Conservation (phyloP, 2,797 vertebrate genomes). For the Pipistrellus nathusii region DNA sequence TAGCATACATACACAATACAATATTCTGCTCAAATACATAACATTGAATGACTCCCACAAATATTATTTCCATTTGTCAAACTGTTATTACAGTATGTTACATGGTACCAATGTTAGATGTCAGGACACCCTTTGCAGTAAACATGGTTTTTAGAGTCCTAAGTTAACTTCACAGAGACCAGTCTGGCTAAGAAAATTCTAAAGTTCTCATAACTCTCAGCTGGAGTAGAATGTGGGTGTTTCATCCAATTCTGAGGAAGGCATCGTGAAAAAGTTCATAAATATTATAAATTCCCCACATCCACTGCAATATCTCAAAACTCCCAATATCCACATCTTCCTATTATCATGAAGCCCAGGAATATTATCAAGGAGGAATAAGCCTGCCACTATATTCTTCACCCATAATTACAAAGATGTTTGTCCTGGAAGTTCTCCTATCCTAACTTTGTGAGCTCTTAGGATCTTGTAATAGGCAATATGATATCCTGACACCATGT, state of each 20-base stretch:
- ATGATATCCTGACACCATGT: slow-evolving; percentile 48
- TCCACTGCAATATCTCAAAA: slow-evolving; percentile 45
- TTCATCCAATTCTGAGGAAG: background rate
- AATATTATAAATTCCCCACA: slow-evolving; percentile 4
- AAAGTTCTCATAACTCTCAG: slow-evolving; percentile 55
- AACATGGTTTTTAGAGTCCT: slow-evolving; percentile 37
- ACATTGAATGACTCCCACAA: slow-evolving; percentile 73
- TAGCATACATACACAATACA: slow-evolving; percentile 88
- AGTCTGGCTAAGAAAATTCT: slow-evolving; percentile 19
- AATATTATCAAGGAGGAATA: slow-evolving; percentile 53
- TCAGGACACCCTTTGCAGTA: slow-evolving; percentile 46
- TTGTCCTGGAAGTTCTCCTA: slow-evolving; percentile 49
- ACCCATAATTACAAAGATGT: slow-evolving; percentile 58
- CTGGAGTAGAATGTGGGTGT: slow-evolving; percentile 18
- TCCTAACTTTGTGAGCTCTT: slow-evolving; percentile 44
- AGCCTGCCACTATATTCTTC: slow-evolving; percentile 45
- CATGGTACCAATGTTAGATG: slow-evolving; percentile 57
- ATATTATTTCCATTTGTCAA: slow-evolving; percentile 62
- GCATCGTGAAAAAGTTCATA: slow-evolving; percentile 57
- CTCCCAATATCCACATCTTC: slow-evolving; percentile 41
- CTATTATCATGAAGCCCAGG: background rate
- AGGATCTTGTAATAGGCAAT: slow-evolving; percentile 54
- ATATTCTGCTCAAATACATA: slow-evolving; percentile 88
- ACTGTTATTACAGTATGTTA: slow-evolving; percentile 60
- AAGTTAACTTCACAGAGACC: slow-evolving; percentile 9